Evolutionary conservation across 2,113 vertebrate genomes (phyloP).

Genomic region (Xenopus laevis): DNA sequence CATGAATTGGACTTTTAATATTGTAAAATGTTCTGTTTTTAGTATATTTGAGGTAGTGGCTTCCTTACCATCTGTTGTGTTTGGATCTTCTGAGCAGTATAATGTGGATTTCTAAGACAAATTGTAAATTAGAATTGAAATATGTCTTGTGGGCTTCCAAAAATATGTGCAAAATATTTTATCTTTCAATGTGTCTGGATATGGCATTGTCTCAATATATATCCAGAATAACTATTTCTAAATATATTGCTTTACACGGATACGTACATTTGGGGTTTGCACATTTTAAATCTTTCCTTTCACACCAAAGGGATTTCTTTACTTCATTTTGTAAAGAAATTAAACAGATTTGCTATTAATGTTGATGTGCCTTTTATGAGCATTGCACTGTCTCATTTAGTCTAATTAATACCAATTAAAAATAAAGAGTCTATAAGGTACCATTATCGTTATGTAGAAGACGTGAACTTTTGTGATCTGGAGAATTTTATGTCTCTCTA

Average conservation of each 20-base stretch:
- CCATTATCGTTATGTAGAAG: not conserved
- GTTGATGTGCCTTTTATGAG: slow-evolving; percentile 13
- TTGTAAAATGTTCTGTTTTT: too few species aligned
- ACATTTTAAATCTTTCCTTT: not conserved
- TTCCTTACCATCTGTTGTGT: too few species aligned
- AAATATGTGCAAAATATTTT: too few species aligned
- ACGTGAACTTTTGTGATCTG: not conserved
- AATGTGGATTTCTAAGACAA: too few species aligned
- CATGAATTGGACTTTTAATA: too few species aligned
- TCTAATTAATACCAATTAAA: slow-evolving; percentile 4
- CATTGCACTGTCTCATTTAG: slow-evolving; percentile 13
- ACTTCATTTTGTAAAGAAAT: not conserved
- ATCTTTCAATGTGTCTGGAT: too few species aligned
- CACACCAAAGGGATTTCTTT: not conserved
- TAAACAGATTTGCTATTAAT: slow-evolving; percentile 21
- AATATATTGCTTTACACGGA: not conserved
- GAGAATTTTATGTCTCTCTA: not conserved
- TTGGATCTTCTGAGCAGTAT: too few species aligned
- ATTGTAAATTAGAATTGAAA: too few species aligned
- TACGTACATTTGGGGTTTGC: not conserved
- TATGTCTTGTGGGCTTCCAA: too few species aligned
- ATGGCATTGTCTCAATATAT: too few species aligned
- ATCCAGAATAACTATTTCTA: too few species aligned
- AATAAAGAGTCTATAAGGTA: not conserved
- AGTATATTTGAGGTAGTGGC: too few species aligned